Evolutionary conservation across 2,888 invertebrate species (phyloP).

Genomic region (Alloplasta piceator): DNA sequence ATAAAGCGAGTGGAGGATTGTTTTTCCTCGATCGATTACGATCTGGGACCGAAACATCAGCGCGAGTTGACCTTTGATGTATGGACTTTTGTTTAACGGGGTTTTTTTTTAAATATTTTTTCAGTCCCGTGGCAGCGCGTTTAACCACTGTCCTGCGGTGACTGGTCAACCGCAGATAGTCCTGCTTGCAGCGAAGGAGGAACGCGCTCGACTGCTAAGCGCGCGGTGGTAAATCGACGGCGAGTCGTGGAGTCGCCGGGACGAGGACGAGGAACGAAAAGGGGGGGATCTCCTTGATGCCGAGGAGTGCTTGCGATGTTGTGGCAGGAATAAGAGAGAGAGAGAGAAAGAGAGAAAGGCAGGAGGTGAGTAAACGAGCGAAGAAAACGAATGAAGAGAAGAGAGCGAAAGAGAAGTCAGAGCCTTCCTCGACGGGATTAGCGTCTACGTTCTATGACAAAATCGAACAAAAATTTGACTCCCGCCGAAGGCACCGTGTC

Average conservation of each 20-base stretch:
- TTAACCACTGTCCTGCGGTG: slow-evolving; percentile 40
- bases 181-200: slow-evolving; percentile 67
- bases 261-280: slow-evolving; percentile 41
- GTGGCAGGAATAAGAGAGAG: slow-evolving; percentile 54
- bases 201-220: slow-evolving; percentile 69
- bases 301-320: slow-evolving; percentile 50
- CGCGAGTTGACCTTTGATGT: not conserved
- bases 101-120: not conserved
- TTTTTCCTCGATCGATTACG: not conserved
- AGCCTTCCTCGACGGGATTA: slow-evolving; percentile 2
- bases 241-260: slow-evolving; percentile 51
- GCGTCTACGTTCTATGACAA: no score
- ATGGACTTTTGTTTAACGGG: not conserved
- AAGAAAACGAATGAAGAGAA: slow-evolving; percentile 42
- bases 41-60: not conserved
- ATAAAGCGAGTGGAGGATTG: not conserved
- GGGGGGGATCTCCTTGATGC: slow-evolving; percentile 60
- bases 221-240: slow-evolving; percentile 66
- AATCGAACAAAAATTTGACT: no score
- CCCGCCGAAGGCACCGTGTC: no score
- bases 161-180: slow-evolving; percentile 46
- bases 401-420: slow-evolving; percentile 42
- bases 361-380: slow-evolving; percentile 37
- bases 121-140: not conserved
- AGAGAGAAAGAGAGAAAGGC: slow-evolving; percentile 40